phyloP scores from a whole-genome alignment of 2,113 vertebrate species.

The Loxodonta africana region DNA sequence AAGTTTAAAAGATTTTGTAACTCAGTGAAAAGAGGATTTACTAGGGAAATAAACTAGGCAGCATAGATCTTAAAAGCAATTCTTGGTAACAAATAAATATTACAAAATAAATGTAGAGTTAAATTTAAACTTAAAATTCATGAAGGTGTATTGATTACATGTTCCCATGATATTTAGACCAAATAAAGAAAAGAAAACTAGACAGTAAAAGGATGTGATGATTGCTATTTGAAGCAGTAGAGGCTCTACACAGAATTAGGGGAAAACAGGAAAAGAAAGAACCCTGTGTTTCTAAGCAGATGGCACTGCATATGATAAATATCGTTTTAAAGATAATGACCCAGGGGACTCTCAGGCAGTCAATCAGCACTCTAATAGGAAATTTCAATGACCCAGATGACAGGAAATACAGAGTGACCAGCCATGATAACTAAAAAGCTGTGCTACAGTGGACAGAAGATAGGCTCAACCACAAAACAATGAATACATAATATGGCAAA shows the following conservation, averaged over 20 bases:
- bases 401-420: not conserved
- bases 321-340: constrained; percentile 37
- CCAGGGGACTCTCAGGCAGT: not conserved
- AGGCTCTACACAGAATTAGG: constrained; percentile 24
- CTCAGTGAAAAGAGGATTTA: constrained; percentile 7
- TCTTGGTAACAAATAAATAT: not conserved
- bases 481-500: not conserved
- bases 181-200: constrained; percentile 27
- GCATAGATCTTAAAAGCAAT: constrained; percentile 9
- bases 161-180: not conserved
- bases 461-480: not conserved
- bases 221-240: not conserved
- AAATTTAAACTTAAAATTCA: constrained; percentile 3
- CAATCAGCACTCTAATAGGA: not conserved
- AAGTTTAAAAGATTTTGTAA: constrained; percentile 40
- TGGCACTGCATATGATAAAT: constrained; percentile 47
- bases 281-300: not conserved
- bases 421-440: not conserved
- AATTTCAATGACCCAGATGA: constrained; percentile 11
- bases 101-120: constrained; percentile 25
- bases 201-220: not conserved
- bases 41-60: constrained; percentile 1
- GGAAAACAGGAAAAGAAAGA: not conserved
- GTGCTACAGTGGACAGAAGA: not conserved
- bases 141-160: not conserved